Evolutionary conservation across 2,888 invertebrate genomes (phyloP).

Genomic region (Strigamia transsilvanica): DNA sequence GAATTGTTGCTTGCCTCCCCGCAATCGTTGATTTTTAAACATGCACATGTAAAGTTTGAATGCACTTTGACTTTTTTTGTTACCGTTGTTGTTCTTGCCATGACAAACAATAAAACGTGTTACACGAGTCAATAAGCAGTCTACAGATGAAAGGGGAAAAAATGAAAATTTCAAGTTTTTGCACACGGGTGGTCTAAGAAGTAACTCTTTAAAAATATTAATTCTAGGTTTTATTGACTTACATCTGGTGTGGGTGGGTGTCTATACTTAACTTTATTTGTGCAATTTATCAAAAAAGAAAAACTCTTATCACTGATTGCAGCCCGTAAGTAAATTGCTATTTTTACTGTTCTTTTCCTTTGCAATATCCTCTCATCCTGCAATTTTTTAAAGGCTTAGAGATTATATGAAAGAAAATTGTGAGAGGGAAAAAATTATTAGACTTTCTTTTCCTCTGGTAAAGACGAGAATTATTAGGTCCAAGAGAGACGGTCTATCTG

Average conservation of each 20-base stretch:
- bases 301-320: slow-evolving; percentile 43
- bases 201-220: slow-evolving; percentile 19
- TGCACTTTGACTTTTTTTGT: too few relatives aligned
- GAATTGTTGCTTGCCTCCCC: neutral
- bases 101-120: too few relatives aligned
- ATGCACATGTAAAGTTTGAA: too few relatives aligned
- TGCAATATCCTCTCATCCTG: slow-evolving; percentile 49
- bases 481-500: slow-evolving; percentile 46
- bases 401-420: slow-evolving; percentile 41
- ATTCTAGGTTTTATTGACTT: slow-evolving; percentile 19
- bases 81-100: too few relatives aligned
- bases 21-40: neutral
- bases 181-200: neutral
- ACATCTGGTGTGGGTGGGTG: slow-evolving; percentile 18
- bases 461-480: slow-evolving; percentile 47
- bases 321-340: slow-evolving; percentile 45
- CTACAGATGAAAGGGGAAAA: slow-evolving; percentile 6
- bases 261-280: slow-evolving; percentile 18
- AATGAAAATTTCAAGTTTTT: neutral
- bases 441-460: neutral
- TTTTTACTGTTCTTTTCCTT: slow-evolving; percentile 44
- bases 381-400: slow-evolving; percentile 47
- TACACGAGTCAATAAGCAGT: too few relatives aligned
- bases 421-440: slow-evolving; percentile 37
- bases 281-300: slow-evolving; percentile 44